phyloP scores from a whole-genome alignment of 1,140 invertebrate genomes.

The Ridgeia piscesae region DNA sequence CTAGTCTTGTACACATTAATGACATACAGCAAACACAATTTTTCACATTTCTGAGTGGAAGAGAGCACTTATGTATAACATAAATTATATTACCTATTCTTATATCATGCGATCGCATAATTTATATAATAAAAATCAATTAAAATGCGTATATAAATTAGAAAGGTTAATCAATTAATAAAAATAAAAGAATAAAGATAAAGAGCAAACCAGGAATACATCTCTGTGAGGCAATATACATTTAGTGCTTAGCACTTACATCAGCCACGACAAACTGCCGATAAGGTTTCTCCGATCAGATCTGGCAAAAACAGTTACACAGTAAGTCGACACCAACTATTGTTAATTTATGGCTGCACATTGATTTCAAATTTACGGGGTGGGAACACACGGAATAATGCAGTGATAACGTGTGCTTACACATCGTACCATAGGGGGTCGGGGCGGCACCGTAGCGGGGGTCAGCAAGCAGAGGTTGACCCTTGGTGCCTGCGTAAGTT shows the following conservation, averaged over 20 bases:
- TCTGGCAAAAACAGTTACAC: not conserved
- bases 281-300: not conserved
- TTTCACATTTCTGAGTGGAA: too few species aligned
- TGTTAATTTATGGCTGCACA: not conserved
- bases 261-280: not conserved
- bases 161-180: too few species aligned
- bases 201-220: too few species aligned
- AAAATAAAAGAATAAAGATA: too few species aligned
- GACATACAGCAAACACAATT: too few species aligned
- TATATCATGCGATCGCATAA: too few species aligned
- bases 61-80: too few species aligned
- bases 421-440: slow-evolving; percentile 29
- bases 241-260: not conserved
- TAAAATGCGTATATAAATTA: too few species aligned
- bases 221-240: too few species aligned
- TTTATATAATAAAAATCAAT: too few species aligned
- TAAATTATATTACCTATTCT: too few species aligned
- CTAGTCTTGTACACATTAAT: too few species aligned
- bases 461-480: slow-evolving; percentile 25
- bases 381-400: not conserved
- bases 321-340: not conserved
- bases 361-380: not conserved
- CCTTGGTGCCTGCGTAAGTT: not conserved
- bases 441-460: slow-evolving; percentile 36
- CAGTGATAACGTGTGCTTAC: not conserved